A percentile compares a stretch with the other conserved stretches of the same genome.
Conservation (phyloP, 2,888 invertebrate genomes). For the Nemoura dubitans region DNA sequence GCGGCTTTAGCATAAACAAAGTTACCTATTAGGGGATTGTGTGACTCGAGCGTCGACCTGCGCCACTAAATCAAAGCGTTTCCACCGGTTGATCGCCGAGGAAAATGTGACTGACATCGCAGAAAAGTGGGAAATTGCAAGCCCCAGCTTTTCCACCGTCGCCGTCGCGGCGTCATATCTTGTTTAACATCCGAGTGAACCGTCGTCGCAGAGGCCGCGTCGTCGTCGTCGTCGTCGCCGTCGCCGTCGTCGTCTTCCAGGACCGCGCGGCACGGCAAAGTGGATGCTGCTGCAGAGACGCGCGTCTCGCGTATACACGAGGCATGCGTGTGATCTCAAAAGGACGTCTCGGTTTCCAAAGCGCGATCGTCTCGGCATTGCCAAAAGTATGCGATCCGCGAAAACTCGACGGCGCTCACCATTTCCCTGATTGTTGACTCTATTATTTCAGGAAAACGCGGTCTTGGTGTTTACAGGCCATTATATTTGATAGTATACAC, state of each 20-base stretch:
- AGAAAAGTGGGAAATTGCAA: background rate
- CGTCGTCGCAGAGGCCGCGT: too few relatives aligned
- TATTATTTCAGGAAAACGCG: background rate
- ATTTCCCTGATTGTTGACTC: background rate
- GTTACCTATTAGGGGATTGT: too few relatives aligned
- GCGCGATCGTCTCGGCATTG: background rate
- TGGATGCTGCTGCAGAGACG: too few relatives aligned
- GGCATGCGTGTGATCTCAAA: background rate
- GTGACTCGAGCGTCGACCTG: too few relatives aligned
- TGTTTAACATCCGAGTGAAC: background rate
- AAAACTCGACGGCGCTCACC: background rate
- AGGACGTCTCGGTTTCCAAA: too few relatives aligned
- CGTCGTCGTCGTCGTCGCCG: too few relatives aligned
- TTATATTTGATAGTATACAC: too few relatives aligned
- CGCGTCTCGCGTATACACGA: too few relatives aligned
- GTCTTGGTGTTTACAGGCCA: background rate
- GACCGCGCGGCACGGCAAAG: too few relatives aligned
- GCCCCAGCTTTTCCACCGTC: background rate
- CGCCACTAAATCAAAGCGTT: background rate
- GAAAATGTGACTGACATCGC: slow-evolving; percentile 7
- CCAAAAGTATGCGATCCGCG: background rate
- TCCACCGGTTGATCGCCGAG: background rate
- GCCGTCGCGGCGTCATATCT: background rate
- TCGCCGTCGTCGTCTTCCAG: too few relatives aligned
- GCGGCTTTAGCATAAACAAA: too few relatives aligned